Conservation (phyloP, 2,113 vertebrate species). For the Cyanoramphus novaezelandiae region DNA sequence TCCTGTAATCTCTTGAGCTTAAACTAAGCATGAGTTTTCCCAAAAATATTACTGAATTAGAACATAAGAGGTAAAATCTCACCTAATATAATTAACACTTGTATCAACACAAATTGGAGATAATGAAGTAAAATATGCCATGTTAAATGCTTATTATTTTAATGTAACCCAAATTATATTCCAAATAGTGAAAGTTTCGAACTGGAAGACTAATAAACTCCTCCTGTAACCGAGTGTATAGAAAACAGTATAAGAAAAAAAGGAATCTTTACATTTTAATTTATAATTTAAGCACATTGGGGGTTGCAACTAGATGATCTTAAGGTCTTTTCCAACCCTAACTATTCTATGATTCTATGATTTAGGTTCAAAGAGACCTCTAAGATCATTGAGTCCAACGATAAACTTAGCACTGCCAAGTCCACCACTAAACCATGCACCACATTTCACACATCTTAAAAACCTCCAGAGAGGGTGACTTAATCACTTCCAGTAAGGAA, state of each 20-base stretch:
- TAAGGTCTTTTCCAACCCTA: not conserved
- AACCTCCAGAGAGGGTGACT: not conserved
- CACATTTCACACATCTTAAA: accelerated
- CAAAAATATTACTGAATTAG: not conserved
- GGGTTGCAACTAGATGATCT: not conserved
- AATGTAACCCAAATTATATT: not conserved
- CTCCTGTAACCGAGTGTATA: not conserved
- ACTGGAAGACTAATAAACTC: not conserved
- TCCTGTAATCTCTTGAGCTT: not conserved
- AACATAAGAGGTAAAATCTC: not conserved
- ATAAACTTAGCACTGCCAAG: not conserved
- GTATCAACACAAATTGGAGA: not conserved
- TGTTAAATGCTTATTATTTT: not conserved
- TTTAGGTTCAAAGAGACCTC: not conserved
- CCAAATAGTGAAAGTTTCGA: not conserved
- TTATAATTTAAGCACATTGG: not conserved
- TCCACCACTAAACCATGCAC: not conserved
- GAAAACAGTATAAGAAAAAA: not conserved
- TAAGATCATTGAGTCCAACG: not conserved
- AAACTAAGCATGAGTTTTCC: not conserved
- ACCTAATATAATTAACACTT: not conserved
- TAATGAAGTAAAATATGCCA: not conserved
- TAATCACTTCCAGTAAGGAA: not conserved
- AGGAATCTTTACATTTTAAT: not conserved
- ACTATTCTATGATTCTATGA: not conserved